These are phyloP conservation scores for Ophion slaviceki DNA, from an alignment of 2,888 invertebrate genomes.

Conservation along the genomic window DNA sequence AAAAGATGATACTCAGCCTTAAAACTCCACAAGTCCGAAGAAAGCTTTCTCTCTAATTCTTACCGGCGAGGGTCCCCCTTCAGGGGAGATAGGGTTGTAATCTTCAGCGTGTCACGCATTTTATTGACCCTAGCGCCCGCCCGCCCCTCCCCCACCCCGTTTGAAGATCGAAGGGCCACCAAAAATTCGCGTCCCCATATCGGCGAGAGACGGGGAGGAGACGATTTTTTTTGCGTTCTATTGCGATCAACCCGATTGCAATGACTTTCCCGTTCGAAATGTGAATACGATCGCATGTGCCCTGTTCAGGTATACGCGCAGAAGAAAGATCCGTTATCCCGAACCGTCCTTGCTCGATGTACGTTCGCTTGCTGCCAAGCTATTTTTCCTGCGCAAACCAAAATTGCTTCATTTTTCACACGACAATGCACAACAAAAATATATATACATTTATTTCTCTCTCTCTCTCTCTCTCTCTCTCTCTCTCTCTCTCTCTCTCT, in stretches of 20 bases:
- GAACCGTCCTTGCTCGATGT: slow-evolving; percentile 74
- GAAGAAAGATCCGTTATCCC: slow-evolving; percentile 72
- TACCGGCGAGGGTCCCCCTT: slow-evolving; percentile 59
- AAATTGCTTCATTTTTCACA: slow-evolving; percentile 78
- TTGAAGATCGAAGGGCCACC: slow-evolving; percentile 47
- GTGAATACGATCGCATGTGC: slow-evolving; percentile 32
- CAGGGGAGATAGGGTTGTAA: neutral
- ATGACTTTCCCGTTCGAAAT: slow-evolving; percentile 56
- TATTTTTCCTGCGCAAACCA: slow-evolving; percentile 79
- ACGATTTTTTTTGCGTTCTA: slow-evolving; percentile 28
- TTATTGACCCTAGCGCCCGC: neutral
- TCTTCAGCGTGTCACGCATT: slow-evolving; percentile 62
- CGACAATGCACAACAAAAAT: slow-evolving; percentile 68
- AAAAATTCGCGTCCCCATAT: slow-evolving; percentile 63
- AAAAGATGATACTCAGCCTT: slow-evolving; percentile 42
- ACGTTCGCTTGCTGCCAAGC: slow-evolving; percentile 74
- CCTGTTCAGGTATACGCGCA: slow-evolving; percentile 69
- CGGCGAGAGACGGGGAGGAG: slow-evolving; percentile 8
- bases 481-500: too few relatives aligned
- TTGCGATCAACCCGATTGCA: slow-evolving; percentile 54
- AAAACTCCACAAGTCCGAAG: slow-evolving; percentile 64
- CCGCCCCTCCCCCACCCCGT: neutral
- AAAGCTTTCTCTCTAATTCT: slow-evolving; percentile 69
- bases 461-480: too few relatives aligned
- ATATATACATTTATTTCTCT: slow-evolving; percentile 46